These are phyloP conservation scores for Mesocricetus auratus DNA, from an alignment of 2,113 vertebrate genomes.

Conservation along the genomic window DNA sequence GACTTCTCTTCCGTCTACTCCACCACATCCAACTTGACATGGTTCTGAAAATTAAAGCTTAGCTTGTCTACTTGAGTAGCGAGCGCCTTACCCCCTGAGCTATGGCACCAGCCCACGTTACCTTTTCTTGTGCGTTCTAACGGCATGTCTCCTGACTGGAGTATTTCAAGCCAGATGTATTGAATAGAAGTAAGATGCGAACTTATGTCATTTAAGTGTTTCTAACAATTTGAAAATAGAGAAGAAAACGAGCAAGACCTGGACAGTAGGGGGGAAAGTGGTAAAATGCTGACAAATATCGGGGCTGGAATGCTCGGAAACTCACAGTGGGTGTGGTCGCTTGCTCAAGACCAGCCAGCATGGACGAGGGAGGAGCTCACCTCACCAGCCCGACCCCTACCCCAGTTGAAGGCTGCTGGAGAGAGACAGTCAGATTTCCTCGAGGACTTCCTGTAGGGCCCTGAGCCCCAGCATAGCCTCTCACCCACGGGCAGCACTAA, in stretches of 20 bases:
- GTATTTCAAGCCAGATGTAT: neutral
- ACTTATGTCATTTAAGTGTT: neutral
- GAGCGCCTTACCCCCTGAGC: neutral
- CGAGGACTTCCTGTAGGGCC: neutral
- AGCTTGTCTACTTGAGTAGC: neutral
- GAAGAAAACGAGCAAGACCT: neutral
- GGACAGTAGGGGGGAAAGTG: neutral
- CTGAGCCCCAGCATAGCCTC: neutral
- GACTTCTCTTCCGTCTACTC: neutral
- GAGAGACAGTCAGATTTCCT: neutral
- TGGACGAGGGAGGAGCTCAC: neutral
- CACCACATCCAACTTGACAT: neutral
- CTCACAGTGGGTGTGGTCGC: neutral
- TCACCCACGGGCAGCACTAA: neutral
- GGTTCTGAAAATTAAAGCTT: neutral
- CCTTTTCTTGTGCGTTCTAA: neutral
- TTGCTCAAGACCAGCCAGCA: neutral
- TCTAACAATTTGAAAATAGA: neutral
- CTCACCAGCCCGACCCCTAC: neutral
- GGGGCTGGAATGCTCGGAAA: neutral
- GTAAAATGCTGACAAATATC: neutral
- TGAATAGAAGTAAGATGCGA: neutral
- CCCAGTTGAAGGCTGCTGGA: neutral
- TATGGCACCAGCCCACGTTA: neutral
- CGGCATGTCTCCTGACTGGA: neutral